Base-by-base conservation (phyloP, 53 echinoderm and acorn worm species). In the Luidia sarsii region DNA sequence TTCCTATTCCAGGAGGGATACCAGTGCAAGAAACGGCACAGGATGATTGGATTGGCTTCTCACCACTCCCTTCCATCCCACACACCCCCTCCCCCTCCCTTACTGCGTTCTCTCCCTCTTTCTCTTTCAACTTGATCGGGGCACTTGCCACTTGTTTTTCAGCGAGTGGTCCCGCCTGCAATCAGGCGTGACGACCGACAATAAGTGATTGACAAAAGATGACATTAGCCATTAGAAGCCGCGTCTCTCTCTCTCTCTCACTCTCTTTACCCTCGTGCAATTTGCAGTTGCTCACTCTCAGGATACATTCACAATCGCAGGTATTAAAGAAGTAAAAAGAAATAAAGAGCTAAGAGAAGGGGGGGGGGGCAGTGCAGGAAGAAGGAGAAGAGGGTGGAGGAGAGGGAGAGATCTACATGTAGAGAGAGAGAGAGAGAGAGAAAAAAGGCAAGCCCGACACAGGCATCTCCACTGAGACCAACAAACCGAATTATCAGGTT, bases 141-240 rank as follows among this genome's bases (percentile, higher is more conserved):
- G 60, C 77, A 61, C 62, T 67, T 77, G 77, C 61, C 77, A 77
- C 59, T 77, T 77, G 77, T 77, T 77, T n/a, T 77, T 77, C 77
- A 77, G 39, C 39, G 77, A 60, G 25, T 31, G 77, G 77, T 37
- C 45, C 33, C 7, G 60, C 60, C 61, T 77, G 77, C 77, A 77
- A 77, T 61, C 77, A 77, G 61, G 61, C 77, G 39, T 77, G 77
- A 77, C 57, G 46, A 77, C 13, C 60, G 77, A 77, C 77, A 77
- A 77, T 82, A 57, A 82, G 39, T 68, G 65, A 54, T 55, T 68
- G 56, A 82, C 82, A 82, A 82, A 68, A 82, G 57, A 57, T 67
- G 82, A 82, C 69, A 68, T 82, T 82, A 77, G 77, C 77, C 77
- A 77, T 77, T 77, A 77, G 23, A 34, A 41, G 77, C 39, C 60